Conservation (phyloP, 2,113 vertebrate genomes). For the Sebastes fasciatus region DNA sequence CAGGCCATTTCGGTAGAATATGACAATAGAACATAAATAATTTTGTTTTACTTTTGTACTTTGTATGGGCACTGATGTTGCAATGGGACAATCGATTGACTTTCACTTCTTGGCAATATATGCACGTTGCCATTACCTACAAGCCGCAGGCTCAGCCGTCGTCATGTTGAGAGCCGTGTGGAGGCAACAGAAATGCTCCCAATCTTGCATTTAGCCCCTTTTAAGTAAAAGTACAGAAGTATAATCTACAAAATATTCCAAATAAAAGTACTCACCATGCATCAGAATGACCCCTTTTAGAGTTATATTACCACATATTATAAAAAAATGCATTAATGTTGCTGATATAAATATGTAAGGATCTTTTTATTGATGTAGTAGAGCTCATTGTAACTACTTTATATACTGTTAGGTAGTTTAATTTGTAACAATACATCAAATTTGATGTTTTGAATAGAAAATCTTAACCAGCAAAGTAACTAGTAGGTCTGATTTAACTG, state of each 20-base stretch:
- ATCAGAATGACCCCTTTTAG: not conserved
- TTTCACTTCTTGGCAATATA: no score
- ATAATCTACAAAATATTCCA: not conserved
- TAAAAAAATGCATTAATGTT: not conserved
- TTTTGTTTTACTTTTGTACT: no score
- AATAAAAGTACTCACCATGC: not conserved
- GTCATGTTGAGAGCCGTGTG: no score
- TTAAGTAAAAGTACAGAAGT: not conserved
- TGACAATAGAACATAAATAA: no score
- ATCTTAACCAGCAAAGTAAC: not conserved
- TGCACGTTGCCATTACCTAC: no score
- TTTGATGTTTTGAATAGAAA: not conserved
- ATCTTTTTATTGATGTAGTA: conserved; percentile 2
- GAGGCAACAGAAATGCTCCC: no score
- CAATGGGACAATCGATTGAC: no score
- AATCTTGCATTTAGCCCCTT: not conserved
- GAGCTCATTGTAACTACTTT: not conserved
- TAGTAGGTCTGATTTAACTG: not conserved
- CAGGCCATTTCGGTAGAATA: no score
- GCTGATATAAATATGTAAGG: not conserved
- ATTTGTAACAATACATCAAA: not conserved
- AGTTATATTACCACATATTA: not conserved
- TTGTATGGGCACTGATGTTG: no score
- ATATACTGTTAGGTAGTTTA: not conserved
- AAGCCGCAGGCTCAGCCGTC: no score